Evolutionary conservation across 2,888 invertebrate genomes (phyloP).

Genomic region (Octonoba sinensis): DNA sequence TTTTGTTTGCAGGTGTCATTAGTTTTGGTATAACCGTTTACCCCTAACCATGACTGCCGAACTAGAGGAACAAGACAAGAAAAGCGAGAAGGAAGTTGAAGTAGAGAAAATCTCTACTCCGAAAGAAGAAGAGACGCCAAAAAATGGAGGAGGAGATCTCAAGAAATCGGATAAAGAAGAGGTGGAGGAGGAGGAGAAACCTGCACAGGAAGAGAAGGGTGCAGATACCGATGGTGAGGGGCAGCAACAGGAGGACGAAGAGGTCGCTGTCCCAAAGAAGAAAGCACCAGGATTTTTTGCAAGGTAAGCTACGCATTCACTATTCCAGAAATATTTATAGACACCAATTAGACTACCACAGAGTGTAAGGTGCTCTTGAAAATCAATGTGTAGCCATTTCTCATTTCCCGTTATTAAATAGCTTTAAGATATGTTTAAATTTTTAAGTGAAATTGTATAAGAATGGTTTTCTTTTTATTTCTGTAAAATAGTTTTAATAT

Average conservation of each 20-base stretch:
- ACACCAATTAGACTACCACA: no score
- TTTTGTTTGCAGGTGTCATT: no score
- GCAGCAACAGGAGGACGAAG: slow-evolving; percentile 33
- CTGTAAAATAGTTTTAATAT: no score
- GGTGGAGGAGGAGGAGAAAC: slow-evolving; percentile 12
- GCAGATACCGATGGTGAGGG: slow-evolving; percentile 31
- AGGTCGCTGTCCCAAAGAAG: slow-evolving; percentile 18
- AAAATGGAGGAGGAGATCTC: slow-evolving; percentile 27
- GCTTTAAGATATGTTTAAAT: no score
- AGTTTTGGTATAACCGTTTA: no score
- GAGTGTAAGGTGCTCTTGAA: no score
- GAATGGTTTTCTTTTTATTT: no score
- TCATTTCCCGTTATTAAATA: no score
- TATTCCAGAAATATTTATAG: no score
- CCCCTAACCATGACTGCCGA: slow-evolving; percentile 48
- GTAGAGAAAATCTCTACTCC: slow-evolving; percentile 42
- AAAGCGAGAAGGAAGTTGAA: slow-evolving; percentile 29
- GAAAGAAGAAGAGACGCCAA: slow-evolving; percentile 38
- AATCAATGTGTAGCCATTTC: no score
- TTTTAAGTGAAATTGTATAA: no score
- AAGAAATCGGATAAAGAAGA: slow-evolving; percentile 24
- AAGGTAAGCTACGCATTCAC: slow-evolving; percentile 16
- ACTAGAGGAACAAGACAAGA: slow-evolving; percentile 50
- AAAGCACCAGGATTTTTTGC: slow-evolving; percentile 35
- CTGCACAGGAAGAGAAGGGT: slow-evolving; percentile 22